Conservation (phyloP, 1,140 invertebrate genomes). For the Drusus annulatus region DNA sequence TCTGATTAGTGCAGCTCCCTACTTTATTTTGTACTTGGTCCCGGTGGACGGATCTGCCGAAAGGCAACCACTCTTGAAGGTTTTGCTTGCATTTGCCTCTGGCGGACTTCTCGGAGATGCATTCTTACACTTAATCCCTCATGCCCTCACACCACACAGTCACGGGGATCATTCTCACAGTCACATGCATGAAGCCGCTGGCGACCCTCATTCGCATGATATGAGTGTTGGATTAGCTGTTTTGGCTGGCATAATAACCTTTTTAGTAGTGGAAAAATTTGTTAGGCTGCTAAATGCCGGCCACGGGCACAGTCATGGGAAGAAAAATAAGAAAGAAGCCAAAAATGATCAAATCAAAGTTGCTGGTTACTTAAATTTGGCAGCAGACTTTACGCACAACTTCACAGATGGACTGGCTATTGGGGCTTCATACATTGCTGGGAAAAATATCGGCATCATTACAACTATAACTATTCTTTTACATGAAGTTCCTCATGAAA, state of each 20-base stretch:
- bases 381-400: slow-evolving; percentile 96
- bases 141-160: slow-evolving; percentile 84
- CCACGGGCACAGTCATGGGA: slow-evolving; percentile 74
- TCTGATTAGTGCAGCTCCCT: slow-evolving; percentile 94
- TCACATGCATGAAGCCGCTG: slow-evolving; percentile 71
- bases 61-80: slow-evolving; percentile 88
- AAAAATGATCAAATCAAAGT: slow-evolving; percentile 86
- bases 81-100: slow-evolving; percentile 94
- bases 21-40: slow-evolving; percentile 94
- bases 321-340: slow-evolving; percentile 66
- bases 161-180: slow-evolving; percentile 70
- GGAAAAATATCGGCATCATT: slow-evolving; percentile 84
- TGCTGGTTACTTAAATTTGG: slow-evolving; percentile 93
- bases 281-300: slow-evolving; percentile 91
- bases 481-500: slow-evolving; percentile 98
- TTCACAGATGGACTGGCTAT: slow-evolving; percentile 98
- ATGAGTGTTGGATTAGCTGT: slow-evolving; percentile 92
- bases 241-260: slow-evolving; percentile 91
- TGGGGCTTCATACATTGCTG: slow-evolving; percentile 95
- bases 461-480: slow-evolving; percentile 95
- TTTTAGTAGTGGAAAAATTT: slow-evolving; percentile 93
- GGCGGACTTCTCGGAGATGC: slow-evolving; percentile 96
- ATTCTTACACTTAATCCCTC: slow-evolving; percentile 96
- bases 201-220: slow-evolving; percentile 78
- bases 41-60: slow-evolving; percentile 91